phyloP scores from a whole-genome alignment of 2,113 vertebrate species.

The Phyllostomus discolor region DNA sequence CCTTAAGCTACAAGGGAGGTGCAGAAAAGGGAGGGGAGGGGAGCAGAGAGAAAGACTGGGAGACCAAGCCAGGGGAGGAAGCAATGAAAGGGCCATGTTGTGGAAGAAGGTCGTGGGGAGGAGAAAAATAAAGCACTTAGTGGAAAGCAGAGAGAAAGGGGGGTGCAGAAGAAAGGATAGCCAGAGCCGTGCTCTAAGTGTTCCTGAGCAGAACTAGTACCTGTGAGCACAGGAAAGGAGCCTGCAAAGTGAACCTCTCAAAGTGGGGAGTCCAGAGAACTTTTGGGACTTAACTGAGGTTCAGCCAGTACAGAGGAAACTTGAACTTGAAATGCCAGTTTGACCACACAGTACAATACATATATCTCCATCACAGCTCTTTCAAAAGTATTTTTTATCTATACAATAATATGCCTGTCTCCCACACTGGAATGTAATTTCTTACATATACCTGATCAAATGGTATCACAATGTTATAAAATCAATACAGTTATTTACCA shows the following conservation, averaged over 20 bases:
- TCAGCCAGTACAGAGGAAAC: not conserved
- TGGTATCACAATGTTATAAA: not conserved
- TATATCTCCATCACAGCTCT: not conserved
- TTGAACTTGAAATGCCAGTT: not conserved
- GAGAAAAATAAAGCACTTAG: slow-evolving; percentile 48
- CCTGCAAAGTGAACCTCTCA: fast-evolving
- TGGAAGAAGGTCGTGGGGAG: slow-evolving; percentile 39
- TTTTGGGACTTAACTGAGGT: not conserved
- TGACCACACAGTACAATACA: not conserved
- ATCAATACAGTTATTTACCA: not conserved
- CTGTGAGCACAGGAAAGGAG: not conserved
- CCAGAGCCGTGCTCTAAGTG: not conserved
- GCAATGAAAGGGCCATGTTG: not conserved
- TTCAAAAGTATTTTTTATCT: not conserved
- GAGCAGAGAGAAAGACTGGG: not conserved
- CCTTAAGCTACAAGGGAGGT: slow-evolving; percentile 52
- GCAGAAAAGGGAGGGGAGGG: slow-evolving; percentile 12
- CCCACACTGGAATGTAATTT: not conserved
- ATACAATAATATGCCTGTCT: not conserved
- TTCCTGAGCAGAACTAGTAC: not conserved
- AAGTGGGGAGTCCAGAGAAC: not conserved
- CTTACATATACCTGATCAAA: not conserved
- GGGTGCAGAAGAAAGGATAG: not conserved
- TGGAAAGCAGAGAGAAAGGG: not conserved
- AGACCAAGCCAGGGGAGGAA: slow-evolving; percentile 37